Percentiles rank a stretch among this genome's conserved stretches.
Evolutionary conservation across 2,113 vertebrate genomes (phyloP).

Genomic region (Tragelaphus strepsiceros): DNA sequence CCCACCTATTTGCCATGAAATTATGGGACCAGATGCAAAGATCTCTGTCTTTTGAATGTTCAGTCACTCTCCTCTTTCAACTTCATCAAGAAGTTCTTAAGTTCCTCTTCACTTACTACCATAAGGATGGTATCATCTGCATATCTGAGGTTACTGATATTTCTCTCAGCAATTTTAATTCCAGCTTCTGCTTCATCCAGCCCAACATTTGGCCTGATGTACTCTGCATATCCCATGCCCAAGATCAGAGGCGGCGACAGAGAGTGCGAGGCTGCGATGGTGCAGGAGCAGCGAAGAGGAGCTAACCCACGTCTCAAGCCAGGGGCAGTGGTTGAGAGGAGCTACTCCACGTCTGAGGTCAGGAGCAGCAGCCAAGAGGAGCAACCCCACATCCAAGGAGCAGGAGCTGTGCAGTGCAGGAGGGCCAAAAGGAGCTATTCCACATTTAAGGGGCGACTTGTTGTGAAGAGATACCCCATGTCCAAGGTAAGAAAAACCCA

Average conservation of each 20-base stretch:
- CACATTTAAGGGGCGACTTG: too few species aligned
- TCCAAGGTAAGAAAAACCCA: too few species aligned
- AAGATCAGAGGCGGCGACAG: fast-evolving
- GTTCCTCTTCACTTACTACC: neutral
- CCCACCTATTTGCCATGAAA: neutral
- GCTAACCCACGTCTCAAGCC: fast-evolving
- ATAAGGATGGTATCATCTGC: neutral
- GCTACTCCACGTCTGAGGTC: too few species aligned
- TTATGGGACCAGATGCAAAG: neutral
- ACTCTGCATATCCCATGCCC: neutral
- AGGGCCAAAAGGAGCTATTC: too few species aligned
- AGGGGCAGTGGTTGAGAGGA: too few species aligned
- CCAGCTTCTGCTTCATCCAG: neutral
- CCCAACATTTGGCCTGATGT: neutral
- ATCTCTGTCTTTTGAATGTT: neutral
- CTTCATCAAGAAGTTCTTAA: neutral
- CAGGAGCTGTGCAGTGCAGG: fast-evolving
- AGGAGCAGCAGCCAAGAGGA: too few species aligned
- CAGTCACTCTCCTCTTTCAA: neutral
- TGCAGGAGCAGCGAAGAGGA: too few species aligned
- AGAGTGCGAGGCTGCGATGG: fast-evolving
- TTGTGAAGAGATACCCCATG: too few species aligned
- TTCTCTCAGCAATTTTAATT: neutral
- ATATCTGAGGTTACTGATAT: neutral
- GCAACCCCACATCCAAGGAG: too few species aligned